phyloP scores from a whole-genome alignment of 2,113 vertebrate species.

The Lycaon pictus region DNA sequence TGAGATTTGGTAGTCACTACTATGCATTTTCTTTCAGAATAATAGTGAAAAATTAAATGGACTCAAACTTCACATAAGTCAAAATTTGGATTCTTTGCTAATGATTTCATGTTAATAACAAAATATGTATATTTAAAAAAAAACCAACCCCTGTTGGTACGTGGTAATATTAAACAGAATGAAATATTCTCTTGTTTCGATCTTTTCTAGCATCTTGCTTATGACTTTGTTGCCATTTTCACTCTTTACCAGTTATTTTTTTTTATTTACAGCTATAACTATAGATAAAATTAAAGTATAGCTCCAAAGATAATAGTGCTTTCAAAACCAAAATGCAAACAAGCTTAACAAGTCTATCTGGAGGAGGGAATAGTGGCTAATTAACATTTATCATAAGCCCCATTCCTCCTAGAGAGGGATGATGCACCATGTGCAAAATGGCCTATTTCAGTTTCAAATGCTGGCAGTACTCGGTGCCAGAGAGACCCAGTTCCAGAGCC shows the following conservation, averaged over 20 bases:
- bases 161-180: background rate
- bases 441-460: slow-evolving; percentile 34
- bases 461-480: slow-evolving; percentile 33
- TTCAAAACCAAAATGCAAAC: slow-evolving; percentile 58
- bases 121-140: background rate
- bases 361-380: background rate
- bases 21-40: slow-evolving; percentile 9
- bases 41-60: background rate
- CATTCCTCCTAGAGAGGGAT: background rate
- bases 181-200: background rate
- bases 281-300: background rate
- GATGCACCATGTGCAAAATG: background rate
- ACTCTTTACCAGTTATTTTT: slow-evolving; percentile 54
- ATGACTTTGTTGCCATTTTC: slow-evolving; percentile 46
- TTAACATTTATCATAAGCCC: slow-evolving; percentile 58
- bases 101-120: background rate
- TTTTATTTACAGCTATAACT: slow-evolving; percentile 50
- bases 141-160: background rate
- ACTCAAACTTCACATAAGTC: background rate
- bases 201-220: background rate
- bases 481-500: slow-evolving; percentile 48
- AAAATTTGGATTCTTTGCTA: background rate
- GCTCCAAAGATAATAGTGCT: background rate
- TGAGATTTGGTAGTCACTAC: background rate
- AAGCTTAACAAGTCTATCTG: background rate